These are phyloP conservation scores for Charaxes varanes DNA, from an alignment of 1,140 invertebrate genomes.

Conservation along the genomic window DNA sequence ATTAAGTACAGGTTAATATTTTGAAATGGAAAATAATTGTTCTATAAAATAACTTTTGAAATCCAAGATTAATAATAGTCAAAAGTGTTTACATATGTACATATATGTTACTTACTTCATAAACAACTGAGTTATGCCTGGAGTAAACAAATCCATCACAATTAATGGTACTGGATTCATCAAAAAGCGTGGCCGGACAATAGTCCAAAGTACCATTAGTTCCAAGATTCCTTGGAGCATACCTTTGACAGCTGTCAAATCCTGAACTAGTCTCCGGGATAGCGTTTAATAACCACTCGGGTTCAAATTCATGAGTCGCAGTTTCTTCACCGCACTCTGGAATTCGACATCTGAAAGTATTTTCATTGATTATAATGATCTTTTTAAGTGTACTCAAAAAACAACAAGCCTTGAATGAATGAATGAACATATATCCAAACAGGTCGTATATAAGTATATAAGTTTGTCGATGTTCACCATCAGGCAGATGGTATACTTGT, in stretches of 20 bases:
- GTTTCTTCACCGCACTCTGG: conserved; percentile 54
- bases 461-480: not conserved
- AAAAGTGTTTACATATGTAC: too few relatives aligned
- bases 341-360: conserved; percentile 48
- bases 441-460: not conserved
- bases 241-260: conserved; percentile 37
- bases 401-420: too few relatives aligned
- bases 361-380: too few relatives aligned
- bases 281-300: conserved; percentile 47
- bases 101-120: conserved; percentile 43
- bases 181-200: conserved; percentile 41
- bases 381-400: too few relatives aligned
- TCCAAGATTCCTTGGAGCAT: conserved; percentile 9
- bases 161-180: conserved; percentile 14
- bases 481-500: not conserved
- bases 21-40: not conserved
- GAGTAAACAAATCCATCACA: conserved; percentile 55
- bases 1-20: too few relatives aligned
- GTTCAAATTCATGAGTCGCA: conserved; percentile 20
- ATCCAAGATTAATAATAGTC: too few relatives aligned
- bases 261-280: conserved; percentile 36
- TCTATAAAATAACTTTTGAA: not conserved
- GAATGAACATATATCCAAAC: not conserved
- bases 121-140: conserved; percentile 51
- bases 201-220: conserved; percentile 29